Conservation (phyloP, 1,140 invertebrate species). For the Elymnias hypermnestra region DNA sequence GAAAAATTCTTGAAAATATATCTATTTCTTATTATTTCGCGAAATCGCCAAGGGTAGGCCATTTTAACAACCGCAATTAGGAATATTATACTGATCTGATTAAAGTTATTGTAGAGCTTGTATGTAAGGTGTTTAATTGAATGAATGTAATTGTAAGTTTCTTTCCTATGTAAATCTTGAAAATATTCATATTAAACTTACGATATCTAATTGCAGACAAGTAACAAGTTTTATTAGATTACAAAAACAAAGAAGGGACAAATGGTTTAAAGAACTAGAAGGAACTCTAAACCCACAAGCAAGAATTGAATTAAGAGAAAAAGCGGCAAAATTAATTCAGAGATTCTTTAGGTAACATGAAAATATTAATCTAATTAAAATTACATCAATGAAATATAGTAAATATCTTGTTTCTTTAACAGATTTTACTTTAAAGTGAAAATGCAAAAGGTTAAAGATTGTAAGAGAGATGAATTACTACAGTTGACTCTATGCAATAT, state of each 20-base stretch:
- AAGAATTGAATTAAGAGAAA: conserved; percentile 29
- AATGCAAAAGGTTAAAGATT: conserved; percentile 30
- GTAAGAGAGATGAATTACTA: conserved; percentile 37
- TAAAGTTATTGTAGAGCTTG: not conserved
- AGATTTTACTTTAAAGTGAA: conserved; percentile 48
- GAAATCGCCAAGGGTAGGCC: too few relatives aligned
- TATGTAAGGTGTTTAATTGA: too few relatives aligned
- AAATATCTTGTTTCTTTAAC: conserved; percentile 14
- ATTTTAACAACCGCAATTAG: too few relatives aligned
- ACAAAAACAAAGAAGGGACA: conserved; percentile 31
- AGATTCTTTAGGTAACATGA: conserved; percentile 35
- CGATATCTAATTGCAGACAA: conserved; percentile 41
- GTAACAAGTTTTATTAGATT: conserved; percentile 19
- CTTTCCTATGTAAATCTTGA: too few relatives aligned
- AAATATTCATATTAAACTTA: too few relatives aligned
- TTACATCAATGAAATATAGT: conserved; percentile 45
- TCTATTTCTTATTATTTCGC: too few relatives aligned
- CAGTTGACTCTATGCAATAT: conserved; percentile 26
- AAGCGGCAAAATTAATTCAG: conserved; percentile 43
- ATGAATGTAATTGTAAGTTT: too few relatives aligned
- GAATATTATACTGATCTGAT: too few relatives aligned
- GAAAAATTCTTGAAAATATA: too few relatives aligned
- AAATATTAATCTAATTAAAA: conserved; percentile 24
- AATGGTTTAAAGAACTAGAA: conserved; percentile 47
- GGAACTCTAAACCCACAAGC: conserved; percentile 35